A percentile compares a stretch with the other conserved stretches of the same genome.
phyloP scores from a whole-genome alignment of 2,888 invertebrate species.

The Emesis russula region DNA sequence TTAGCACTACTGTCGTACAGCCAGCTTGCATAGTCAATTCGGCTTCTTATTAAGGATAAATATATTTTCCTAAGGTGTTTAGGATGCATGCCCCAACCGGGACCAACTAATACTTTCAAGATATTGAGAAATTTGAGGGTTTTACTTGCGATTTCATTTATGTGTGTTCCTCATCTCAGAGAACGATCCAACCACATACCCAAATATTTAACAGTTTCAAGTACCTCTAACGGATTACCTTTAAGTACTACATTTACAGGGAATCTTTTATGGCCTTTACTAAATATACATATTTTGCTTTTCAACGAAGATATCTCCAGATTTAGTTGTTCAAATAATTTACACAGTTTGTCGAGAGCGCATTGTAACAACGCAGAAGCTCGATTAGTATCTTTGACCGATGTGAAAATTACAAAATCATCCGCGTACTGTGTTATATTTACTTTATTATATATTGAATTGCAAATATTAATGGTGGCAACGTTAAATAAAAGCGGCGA shows the following conservation, averaged over 20 bases:
- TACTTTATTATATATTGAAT: background rate
- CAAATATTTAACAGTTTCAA: background rate
- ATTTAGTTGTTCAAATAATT: background rate
- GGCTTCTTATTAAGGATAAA: no score
- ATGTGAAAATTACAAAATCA: background rate
- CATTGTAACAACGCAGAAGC: background rate
- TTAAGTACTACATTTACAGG: background rate
- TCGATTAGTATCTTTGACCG: background rate
- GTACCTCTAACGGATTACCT: background rate
- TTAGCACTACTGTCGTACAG: no score
- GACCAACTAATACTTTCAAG: background rate
- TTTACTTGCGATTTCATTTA: background rate
- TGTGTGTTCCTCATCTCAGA: background rate
- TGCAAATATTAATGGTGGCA: background rate
- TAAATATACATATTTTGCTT: background rate
- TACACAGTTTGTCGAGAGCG: background rate
- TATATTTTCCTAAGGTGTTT: no score
- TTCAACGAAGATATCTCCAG: background rate
- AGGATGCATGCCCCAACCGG: no score
- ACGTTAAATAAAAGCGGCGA: background rate
- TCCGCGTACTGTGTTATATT: background rate
- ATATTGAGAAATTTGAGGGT: background rate
- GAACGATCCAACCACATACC: slow-evolving; percentile 3
- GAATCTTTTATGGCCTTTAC: background rate
- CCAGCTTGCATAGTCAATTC: no score